Percentiles rank a stretch among this genome's conserved stretches.
These are phyloP conservation scores for Eulemur rufifrons DNA, from an alignment of 2,113 vertebrate genomes.

Conservation along the genomic window DNA sequence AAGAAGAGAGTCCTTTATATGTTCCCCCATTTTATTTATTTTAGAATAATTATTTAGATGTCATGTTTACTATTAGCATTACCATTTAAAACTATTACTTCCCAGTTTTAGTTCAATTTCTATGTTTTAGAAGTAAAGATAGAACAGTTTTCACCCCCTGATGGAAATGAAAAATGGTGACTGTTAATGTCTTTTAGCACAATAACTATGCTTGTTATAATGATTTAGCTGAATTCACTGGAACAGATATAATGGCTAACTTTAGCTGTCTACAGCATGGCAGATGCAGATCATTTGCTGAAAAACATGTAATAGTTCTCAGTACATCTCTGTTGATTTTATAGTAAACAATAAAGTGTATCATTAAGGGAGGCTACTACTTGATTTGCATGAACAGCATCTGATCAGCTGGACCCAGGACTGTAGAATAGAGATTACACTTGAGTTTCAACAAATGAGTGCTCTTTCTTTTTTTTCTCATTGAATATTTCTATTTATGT, in stretches of 20 bases:
- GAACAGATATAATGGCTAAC: slow-evolving; percentile 37
- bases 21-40: not conserved
- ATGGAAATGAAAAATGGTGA: slow-evolving; percentile 49
- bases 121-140: slow-evolving; percentile 44
- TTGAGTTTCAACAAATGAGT: not conserved
- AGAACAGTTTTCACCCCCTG: slow-evolving; percentile 36
- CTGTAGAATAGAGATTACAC: not conserved
- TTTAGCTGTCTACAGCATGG: slow-evolving; percentile 38
- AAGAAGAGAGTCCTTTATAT: not conserved
- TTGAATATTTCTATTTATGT: slow-evolving; percentile 11
- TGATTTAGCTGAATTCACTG: slow-evolving; percentile 60
- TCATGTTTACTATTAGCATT: slow-evolving; percentile 19
- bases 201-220: slow-evolving; percentile 50
- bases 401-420: not conserved
- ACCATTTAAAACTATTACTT: slow-evolving; percentile 28
- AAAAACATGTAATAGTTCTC: not conserved
- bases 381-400: slow-evolving; percentile 56
- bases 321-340: slow-evolving; percentile 33
- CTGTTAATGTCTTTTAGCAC: slow-evolving; percentile 41
- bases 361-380: slow-evolving; percentile 10
- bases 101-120: slow-evolving; percentile 46
- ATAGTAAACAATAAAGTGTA: slow-evolving; percentile 40
- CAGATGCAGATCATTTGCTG: slow-evolving; percentile 47
- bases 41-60: slow-evolving; percentile 44
- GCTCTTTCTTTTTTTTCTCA: not conserved